phyloP scores from a whole-genome alignment of 1,140 invertebrate genomes.

The Ceratitis capitata region DNA sequence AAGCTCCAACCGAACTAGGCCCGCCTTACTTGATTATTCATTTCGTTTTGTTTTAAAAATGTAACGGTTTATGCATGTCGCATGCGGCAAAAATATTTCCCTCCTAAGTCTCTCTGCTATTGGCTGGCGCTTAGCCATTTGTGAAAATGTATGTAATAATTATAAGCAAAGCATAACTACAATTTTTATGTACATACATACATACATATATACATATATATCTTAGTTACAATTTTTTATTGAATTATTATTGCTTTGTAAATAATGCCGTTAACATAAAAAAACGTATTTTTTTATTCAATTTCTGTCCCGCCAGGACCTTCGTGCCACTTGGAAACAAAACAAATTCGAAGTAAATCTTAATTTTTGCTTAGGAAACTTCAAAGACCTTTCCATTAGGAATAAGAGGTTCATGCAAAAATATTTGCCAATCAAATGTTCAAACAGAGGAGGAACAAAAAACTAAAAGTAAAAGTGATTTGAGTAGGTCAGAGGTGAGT shows the following conservation, averaged over 20 bases:
- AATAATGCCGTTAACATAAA: neutral
- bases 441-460: too few relatives aligned
- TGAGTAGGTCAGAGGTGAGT: neutral
- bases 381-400: neutral
- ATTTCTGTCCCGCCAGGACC: neutral
- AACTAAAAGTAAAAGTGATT: neutral
- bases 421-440: neutral
- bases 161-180: neutral
- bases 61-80: too few relatives aligned
- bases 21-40: too few relatives aligned
- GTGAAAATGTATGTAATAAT: neutral
- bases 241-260: neutral
- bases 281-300: neutral
- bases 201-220: neutral
- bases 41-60: too few relatives aligned
- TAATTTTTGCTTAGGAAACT: neutral
- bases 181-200: neutral
- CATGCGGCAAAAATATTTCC: too few relatives aligned
- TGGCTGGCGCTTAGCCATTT: too few relatives aligned
- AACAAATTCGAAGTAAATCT: constrained; percentile 1
- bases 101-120: too few relatives aligned
- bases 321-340: neutral
- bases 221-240: neutral
- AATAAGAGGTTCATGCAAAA: neutral
- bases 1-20: too few relatives aligned